Evolutionary conservation across 2,113 vertebrate species (phyloP).

Genomic region (Eira barbara): DNA sequence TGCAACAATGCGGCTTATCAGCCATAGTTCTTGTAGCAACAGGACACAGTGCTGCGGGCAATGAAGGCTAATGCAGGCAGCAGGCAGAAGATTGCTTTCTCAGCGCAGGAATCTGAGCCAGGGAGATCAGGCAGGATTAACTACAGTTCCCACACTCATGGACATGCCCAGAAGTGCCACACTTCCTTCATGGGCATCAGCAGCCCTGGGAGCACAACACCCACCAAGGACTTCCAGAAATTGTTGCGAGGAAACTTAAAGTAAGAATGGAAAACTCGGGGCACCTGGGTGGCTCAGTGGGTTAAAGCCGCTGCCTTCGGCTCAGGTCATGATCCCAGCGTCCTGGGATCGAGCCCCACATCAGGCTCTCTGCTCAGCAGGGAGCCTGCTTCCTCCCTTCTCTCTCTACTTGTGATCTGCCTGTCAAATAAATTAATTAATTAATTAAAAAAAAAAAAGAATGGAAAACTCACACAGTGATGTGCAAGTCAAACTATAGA

Average conservation of each 20-base stretch:
- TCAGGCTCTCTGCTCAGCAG: too few species aligned
- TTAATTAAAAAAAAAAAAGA: too few species aligned
- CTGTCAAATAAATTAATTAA: too few species aligned
- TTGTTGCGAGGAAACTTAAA: background rate
- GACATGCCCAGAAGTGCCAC: background rate
- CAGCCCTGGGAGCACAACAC: background rate
- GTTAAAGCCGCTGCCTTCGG: too few species aligned
- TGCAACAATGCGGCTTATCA: background rate
- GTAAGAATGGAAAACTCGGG: background rate
- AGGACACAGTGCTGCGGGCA: background rate
- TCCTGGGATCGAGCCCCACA: too few species aligned
- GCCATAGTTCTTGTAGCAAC: background rate
- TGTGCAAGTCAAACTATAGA: background rate
- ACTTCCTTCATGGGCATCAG: background rate
- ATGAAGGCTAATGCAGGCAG: background rate
- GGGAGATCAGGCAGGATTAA: background rate
- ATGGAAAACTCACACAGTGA: background rate
- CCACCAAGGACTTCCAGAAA: background rate
- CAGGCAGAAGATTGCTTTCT: background rate
- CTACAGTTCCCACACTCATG: background rate
- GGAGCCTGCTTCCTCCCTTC: too few species aligned
- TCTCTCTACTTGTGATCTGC: too few species aligned
- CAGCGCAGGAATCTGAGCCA: background rate
- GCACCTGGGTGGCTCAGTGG: too few species aligned
- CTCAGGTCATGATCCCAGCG: too few species aligned